phyloP scores from a whole-genome alignment of 2,888 invertebrate species.

The Apotomis betuletana region DNA sequence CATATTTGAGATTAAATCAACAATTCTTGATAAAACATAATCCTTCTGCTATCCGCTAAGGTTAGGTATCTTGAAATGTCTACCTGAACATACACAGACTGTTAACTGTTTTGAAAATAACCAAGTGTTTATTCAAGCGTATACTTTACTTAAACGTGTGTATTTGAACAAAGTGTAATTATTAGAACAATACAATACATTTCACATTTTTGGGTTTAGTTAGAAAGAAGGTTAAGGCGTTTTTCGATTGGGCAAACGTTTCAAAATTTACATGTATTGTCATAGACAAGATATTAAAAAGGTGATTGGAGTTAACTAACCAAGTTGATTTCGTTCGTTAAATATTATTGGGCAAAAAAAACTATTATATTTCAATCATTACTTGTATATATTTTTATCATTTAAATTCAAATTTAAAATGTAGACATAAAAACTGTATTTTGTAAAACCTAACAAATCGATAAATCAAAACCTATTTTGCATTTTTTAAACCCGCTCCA shows the following conservation, averaged over 20 bases:
- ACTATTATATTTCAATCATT: too few relatives aligned
- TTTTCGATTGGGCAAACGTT: conserved; percentile 37
- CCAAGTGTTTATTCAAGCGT: conserved; percentile 20
- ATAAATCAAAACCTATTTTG: too few relatives aligned
- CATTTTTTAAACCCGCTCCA: too few relatives aligned
- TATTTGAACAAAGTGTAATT: conserved; percentile 33
- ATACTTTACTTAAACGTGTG: conserved; percentile 18
- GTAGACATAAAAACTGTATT: too few relatives aligned
- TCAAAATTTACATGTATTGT: conserved; percentile 29
- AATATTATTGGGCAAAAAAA: too few relatives aligned
- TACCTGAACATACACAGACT: conserved; percentile 23
- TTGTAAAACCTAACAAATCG: too few relatives aligned
- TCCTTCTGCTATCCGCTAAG: conserved; percentile 34
- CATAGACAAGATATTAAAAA: conserved; percentile 31
- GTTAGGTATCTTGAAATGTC: conserved; percentile 35
- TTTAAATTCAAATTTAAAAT: too few relatives aligned
- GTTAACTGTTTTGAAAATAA: conserved; percentile 20
- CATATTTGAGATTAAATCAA: conserved; percentile 51
- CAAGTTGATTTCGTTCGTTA: too few relatives aligned
- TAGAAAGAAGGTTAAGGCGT: conserved; percentile 35
- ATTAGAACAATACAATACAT: conserved; percentile 38
- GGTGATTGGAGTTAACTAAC: too few relatives aligned
- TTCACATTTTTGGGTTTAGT: conserved; percentile 37
- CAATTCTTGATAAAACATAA: conserved; percentile 41
- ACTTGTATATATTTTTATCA: too few relatives aligned